Percentiles rank a stretch among this genome's conserved stretches.
These are phyloP conservation scores for Spialia ferax DNA, from an alignment of 2,888 invertebrate species.

Conservation along the genomic window DNA sequence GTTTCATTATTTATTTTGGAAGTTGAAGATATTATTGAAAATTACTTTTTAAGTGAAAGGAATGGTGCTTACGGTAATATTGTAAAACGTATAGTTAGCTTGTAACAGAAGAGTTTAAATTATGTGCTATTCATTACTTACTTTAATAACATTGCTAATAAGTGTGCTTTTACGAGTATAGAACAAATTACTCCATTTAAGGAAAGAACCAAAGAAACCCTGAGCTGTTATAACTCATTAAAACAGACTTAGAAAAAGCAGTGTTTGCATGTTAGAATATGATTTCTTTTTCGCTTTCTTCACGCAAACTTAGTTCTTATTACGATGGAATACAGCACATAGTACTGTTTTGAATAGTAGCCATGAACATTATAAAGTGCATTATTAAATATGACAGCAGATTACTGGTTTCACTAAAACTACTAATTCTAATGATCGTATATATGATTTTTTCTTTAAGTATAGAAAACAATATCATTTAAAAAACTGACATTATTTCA, in stretches of 20 bases:
- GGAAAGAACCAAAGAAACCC: slow-evolving; percentile 24
- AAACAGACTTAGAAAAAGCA: slow-evolving; percentile 34
- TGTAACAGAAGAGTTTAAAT: neutral
- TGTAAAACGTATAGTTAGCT: neutral
- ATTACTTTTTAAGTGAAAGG: no score
- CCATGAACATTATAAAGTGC: slow-evolving; percentile 21
- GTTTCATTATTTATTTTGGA: no score
- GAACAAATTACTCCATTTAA: slow-evolving; percentile 37
- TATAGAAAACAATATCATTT: no score
- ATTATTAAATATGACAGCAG: slow-evolving; percentile 34
- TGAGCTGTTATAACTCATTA: slow-evolving; percentile 33
- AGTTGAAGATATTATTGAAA: no score
- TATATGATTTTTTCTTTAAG: slow-evolving; percentile 2
- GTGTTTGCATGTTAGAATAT: slow-evolving; percentile 31
- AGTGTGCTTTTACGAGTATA: neutral
- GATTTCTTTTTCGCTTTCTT: slow-evolving; percentile 5
- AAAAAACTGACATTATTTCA: no score
- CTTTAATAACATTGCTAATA: neutral
- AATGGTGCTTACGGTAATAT: no score
- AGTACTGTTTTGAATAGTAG: neutral
- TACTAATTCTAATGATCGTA: slow-evolving; percentile 25
- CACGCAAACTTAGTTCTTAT: slow-evolving; percentile 23
- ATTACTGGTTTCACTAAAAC: slow-evolving; percentile 32
- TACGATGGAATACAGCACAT: neutral
- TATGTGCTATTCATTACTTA: neutral